These are phyloP conservation scores for Oligia fasciuncula DNA, from an alignment of 2,888 invertebrate species.

Conservation along the genomic window DNA sequence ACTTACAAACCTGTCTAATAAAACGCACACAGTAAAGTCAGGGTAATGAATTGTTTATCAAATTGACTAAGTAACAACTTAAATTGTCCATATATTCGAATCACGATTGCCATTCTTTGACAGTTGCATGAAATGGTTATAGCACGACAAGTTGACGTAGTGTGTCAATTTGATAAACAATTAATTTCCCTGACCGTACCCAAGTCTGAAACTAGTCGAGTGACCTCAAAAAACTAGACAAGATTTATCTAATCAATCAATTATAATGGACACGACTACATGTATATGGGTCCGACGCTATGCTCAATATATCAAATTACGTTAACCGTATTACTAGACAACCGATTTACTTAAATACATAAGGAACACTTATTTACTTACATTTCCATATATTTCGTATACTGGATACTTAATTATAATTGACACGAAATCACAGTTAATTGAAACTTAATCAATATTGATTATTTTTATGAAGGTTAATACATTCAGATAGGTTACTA, in stretches of 20 bases:
- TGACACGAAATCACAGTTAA: conserved; percentile 25
- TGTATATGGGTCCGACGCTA: not conserved
- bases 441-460: conserved; percentile 29
- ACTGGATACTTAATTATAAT: conserved; percentile 13
- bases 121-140: no score
- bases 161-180: no score
- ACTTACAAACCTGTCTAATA: no score
- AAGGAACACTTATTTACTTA: not conserved
- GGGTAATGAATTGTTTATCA: no score
- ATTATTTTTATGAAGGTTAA: conserved; percentile 27
- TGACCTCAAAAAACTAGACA: not conserved
- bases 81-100: no score
- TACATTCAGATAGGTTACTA: conserved; percentile 34
- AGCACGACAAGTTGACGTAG: no score
- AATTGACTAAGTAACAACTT: no score
- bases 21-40: no score
- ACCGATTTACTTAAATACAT: not conserved
- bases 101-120: no score
- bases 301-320: not conserved
- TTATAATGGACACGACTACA: not conserved
- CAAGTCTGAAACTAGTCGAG: not conserved
- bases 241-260: not conserved
- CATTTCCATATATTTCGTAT: conserved; percentile 1
- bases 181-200: no score
- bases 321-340: not conserved